Percentiles rank a stretch among this genome's conserved stretches.
phyloP scores from a whole-genome alignment of 2,797 vertebrate genomes.

The Austrolebias charrua region DNA sequence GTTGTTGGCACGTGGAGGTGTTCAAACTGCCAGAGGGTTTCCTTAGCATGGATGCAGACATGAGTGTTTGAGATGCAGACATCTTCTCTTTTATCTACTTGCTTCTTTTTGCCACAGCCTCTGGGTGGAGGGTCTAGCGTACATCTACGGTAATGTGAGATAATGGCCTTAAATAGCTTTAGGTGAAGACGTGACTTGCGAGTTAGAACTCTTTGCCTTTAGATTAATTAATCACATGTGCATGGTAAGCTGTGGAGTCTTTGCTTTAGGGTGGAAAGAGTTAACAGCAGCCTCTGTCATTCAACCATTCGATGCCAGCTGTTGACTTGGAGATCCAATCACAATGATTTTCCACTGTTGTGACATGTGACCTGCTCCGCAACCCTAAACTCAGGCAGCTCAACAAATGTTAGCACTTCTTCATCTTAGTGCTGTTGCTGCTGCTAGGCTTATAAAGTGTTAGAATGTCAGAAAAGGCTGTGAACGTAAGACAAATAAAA shows the following conservation, averaged over 20 bases:
- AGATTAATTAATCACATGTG: conserved; percentile 12
- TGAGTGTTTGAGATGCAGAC: conserved; percentile 32
- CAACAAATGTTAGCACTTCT: conserved; percentile 77
- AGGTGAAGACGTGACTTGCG: conserved; percentile 15
- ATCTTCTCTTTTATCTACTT: conserved; percentile 20
- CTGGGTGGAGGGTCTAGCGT: conserved; percentile 8
- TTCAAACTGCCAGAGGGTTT: conserved; percentile 78
- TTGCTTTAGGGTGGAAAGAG: conserved; percentile 48
- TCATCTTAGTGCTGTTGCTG: conserved; percentile 51
- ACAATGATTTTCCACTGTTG: conserved; percentile 85
- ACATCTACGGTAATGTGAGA: conserved; percentile 24
- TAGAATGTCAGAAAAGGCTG: conserved; percentile 37
- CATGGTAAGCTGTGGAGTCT: conserved; percentile 18
- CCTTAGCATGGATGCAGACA: conserved; percentile 64
- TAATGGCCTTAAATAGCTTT: conserved; percentile 32
- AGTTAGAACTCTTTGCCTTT: conserved; percentile 10
- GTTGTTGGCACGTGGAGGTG: conserved; percentile 71
- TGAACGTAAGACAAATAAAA: conserved; percentile 26
- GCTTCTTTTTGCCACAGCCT: conserved; percentile 20
- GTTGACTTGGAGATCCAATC: conserved; percentile 79
- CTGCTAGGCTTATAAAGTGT: conserved; percentile 33
- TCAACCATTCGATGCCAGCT: conserved; percentile 76
- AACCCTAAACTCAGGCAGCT: conserved; percentile 76
- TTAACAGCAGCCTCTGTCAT: conserved; percentile 68
- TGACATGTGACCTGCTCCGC: conserved; percentile 80